Evolutionary conservation across 2,797 vertebrate species (phyloP), one percentile per base, ranked within the genome.

Genomic region (Schizothorax lantsangensis): DNA sequence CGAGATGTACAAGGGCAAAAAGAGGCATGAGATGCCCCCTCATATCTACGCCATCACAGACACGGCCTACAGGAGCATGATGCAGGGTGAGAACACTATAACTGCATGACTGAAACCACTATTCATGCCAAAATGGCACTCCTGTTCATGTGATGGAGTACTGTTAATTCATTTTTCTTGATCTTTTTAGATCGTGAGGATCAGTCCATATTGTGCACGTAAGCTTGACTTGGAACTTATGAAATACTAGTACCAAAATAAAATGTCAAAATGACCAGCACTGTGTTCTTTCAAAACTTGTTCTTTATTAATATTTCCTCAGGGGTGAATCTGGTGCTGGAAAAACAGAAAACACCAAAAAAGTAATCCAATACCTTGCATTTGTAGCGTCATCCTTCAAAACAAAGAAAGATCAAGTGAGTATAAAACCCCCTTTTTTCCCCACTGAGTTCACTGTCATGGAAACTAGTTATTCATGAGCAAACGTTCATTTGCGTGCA

Each of bases 191-290:
- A 96, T 92, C 97, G 98, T 52, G 98, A 99, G 93, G 98, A 99
- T 93, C 98, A 99, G 93, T 97, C 98, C 91, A 99, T 99, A 91
- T 95, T 99, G 90, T 99, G 98, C 98, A 99, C 98, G 98, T 99
- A 95, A 93, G 98, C 6, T 96, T 84, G 74, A 86, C n/a, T 72
- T 38, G 15, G 54, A 5, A 84, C 15, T 68, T 49, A 4, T 21
- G 15, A 47, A 15, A 84, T 21, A 11, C 10, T 26, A 36, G 3
- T 62, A 36, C 5, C 49, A 45, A 47, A 73, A 74, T 30, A 43
- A 57, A 62, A 23, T 8, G 12, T 54, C 21, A 30, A 38, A 66
- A 47, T 79, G 19, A 1, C 43, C 9, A n/a, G 62, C 11, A 49
- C 4, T 6, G 36, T 11, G 49, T 36, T 7, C 8, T 52, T 59